Conservation (phyloP, 2,797 vertebrate species). For the Ficedula albicollis region DNA sequence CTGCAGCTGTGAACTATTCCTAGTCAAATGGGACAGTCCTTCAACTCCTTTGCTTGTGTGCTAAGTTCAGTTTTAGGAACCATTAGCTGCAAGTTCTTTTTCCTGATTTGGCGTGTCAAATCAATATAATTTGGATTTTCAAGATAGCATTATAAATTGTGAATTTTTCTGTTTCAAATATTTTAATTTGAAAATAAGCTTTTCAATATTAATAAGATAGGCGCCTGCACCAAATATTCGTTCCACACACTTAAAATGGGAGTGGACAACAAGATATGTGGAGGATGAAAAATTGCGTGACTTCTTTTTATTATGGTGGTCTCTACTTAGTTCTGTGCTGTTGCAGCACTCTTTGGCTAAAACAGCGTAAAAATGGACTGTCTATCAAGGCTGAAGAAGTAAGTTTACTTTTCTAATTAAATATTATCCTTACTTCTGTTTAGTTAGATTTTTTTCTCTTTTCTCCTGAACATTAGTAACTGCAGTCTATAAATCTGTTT, state of each 20-base stretch:
- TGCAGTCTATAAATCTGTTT: neutral
- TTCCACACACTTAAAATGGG: neutral
- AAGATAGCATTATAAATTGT: rapidly evolving
- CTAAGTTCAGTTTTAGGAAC: neutral
- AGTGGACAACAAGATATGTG: neutral
- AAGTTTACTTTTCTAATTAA: neutral
- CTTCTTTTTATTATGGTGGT: neutral
- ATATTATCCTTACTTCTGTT: neutral
- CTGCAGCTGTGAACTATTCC: neutral
- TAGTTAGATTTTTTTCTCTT: neutral
- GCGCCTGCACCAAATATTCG: neutral
- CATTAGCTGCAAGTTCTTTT: neutral
- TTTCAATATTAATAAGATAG: neutral
- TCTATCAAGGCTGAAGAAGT: neutral
- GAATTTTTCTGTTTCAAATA: neutral
- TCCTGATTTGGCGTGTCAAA: neutral
- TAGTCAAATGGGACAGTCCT: rapidly evolving
- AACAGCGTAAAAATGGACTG: neutral
- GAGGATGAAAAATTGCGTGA: rapidly evolving
- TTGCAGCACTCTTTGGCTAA: neutral
- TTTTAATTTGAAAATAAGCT: neutral
- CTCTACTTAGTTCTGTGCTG: neutral
- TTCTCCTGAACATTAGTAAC: neutral
- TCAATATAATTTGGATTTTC: neutral
- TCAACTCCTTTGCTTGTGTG: neutral